A percentile compares a stretch with the other conserved stretches of the same genome.
Conservation (phyloP, 2,888 invertebrate species). For the Cryptocephalus primarius region DNA sequence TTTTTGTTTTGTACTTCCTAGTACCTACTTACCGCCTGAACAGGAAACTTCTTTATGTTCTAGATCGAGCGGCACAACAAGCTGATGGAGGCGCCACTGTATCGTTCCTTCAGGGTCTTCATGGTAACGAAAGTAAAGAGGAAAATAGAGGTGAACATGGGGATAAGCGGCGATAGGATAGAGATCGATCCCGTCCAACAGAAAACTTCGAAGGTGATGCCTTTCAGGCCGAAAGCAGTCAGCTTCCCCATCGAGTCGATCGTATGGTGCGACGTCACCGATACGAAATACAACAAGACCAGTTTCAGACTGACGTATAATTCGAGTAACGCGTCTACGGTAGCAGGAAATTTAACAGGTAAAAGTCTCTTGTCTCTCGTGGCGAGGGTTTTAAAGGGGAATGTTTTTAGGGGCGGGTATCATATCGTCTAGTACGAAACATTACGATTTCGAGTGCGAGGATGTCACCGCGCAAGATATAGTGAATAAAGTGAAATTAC, state of each 20-base stretch:
- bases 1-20: too few relatives aligned
- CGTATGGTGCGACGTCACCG: conserved; percentile 76
- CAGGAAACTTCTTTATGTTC: conserved; percentile 1
- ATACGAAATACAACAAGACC: conserved; percentile 61
- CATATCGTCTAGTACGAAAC: conserved; percentile 56
- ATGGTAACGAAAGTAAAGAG: conserved; percentile 70
- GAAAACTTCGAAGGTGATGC: conserved; percentile 48
- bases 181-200: conserved; percentile 79
- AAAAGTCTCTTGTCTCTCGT: background rate
- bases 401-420: conserved; percentile 2
- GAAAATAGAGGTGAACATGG: conserved; percentile 75
- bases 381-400: conserved; percentile 2
- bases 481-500: conserved; percentile 77
- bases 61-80: conserved; percentile 46
- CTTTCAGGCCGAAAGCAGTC: conserved; percentile 59
- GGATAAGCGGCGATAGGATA: conserved; percentile 81
- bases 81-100: conserved; percentile 77
- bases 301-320: conserved; percentile 62
- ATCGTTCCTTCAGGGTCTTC: conserved; percentile 69
- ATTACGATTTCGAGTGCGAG: conserved; percentile 82
- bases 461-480: conserved; percentile 67
- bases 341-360: too few relatives aligned
- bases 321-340: background rate
- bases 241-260: conserved; percentile 79
- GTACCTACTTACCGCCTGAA: background rate